Base-by-base conservation (phyloP, 2,888 invertebrate genomes). In the Drosophila limbata region DNA sequence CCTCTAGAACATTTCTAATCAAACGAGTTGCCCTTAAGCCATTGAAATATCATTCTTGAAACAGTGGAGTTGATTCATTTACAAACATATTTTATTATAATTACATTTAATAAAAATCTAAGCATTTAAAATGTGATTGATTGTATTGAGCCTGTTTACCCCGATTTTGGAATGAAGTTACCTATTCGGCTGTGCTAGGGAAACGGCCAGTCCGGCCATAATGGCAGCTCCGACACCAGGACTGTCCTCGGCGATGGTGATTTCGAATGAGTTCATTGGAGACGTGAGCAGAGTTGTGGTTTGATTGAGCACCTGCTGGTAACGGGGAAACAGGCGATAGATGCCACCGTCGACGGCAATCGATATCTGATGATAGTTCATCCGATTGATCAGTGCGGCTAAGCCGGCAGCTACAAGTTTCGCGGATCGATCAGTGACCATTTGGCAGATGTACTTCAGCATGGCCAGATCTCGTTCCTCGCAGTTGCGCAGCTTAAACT, bases 331-430 rank as follows among this genome's bases (percentile, higher is more conserved):
- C 1, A 83, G 42, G 0, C 86, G 81, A 52, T 83, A 87, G 3
- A 88, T 62, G 21, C 87, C 79, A 0, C 86, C 88, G 45, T 87
- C 86, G 0, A 88, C 73, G 19, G 80, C 76, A 15, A 86, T 57
- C 1, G 72, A 33, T 10, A 69, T 33, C 0, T 63, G 11, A 0
- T 64, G 9, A 21, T 56, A 4, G 6, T 50, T 45, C 80, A 86
- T 86, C 25, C 66, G 78, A 50, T 86, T 76, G n/a, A 87, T 37
- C n/a, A 84, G 33, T 2, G 67, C 60, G 1, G 98, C 96, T 68
- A 96, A 94, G 37, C 97, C 97, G 51, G 97, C 96, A 0, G 98
- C 97, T 4, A 97, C 96, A n/a, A 99, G 93, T 93, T 97, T 95
- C 1, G 99, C 98, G 0, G 99, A 98, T 69, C 99, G 95, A 75